These are phyloP conservation scores for Papilio polytes DNA, from an alignment of 1,140 invertebrate genomes.

Conservation along the genomic window DNA sequence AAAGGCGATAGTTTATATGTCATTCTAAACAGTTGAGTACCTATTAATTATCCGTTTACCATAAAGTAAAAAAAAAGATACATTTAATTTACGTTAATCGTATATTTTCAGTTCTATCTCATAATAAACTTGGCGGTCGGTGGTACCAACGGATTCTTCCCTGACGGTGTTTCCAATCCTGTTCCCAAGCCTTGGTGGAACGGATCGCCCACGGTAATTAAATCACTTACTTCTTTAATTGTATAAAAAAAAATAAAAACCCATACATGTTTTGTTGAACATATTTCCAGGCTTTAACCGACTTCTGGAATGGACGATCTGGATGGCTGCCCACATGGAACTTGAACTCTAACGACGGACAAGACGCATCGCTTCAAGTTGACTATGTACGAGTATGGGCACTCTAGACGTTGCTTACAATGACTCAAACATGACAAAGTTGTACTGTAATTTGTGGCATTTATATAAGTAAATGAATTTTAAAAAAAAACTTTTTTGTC, in stretches of 20 bases:
- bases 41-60: neutral
- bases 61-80: neutral
- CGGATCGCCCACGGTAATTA: conserved; percentile 77
- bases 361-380: conserved; percentile 73
- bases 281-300: conserved; percentile 61
- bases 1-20: neutral
- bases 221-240: neutral
- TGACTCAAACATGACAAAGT: neutral
- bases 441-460: neutral
- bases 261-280: neutral
- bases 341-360: conserved; percentile 66
- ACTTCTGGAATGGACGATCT: conserved; percentile 71
- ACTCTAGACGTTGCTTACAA: conserved; percentile 53
- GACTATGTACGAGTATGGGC: conserved; percentile 80
- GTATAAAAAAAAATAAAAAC: too few species aligned
- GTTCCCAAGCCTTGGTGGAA: conserved; percentile 86
- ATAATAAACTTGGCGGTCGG: conserved; percentile 88
- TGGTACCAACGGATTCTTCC: conserved; percentile 86
- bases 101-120: conserved; percentile 85
- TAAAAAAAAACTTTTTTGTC: neutral
- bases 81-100: neutral
- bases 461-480: neutral
- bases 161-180: conserved; percentile 81
- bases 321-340: conserved; percentile 76
- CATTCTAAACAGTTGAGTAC: neutral